These are phyloP conservation scores for Dicaeum eximium DNA, from an alignment of 2,113 vertebrate species.

Conservation along the genomic window DNA sequence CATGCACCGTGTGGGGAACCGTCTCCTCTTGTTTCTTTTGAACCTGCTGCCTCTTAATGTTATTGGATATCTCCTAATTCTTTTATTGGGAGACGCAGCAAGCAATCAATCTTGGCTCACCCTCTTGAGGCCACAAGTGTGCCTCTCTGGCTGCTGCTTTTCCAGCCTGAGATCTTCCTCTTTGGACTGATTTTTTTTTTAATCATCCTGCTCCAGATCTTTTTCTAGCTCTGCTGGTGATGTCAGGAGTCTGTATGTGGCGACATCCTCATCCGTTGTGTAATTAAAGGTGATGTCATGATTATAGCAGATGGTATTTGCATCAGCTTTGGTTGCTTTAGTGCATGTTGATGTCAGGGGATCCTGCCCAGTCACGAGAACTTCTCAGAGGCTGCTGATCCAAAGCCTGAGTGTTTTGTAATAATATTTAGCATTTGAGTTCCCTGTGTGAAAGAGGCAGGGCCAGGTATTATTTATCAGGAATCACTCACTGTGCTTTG, in stretches of 20 bases:
- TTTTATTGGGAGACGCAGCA: conserved; percentile 3
- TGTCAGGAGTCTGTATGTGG: background rate
- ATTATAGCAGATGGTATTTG: background rate
- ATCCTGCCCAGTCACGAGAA: background rate
- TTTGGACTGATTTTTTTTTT: background rate
- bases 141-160: background rate
- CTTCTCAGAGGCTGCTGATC: background rate
- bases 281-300: conserved; percentile 14
- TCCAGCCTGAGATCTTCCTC: background rate
- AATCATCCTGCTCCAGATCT: background rate
- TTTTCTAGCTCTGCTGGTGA: conserved; percentile 1
- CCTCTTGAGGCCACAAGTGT: conserved; percentile 15
- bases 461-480: background rate
- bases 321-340: conserved; percentile 14
- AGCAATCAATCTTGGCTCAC: conserved; percentile 28
- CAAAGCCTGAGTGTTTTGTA: background rate
- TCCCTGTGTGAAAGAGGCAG: background rate
- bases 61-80: conserved; percentile 51
- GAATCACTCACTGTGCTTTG: background rate
- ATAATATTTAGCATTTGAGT: background rate
- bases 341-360: background rate
- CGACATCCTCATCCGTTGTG: background rate
- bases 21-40: conserved; percentile 30
- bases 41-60: conserved; percentile 43
- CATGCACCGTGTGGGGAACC: background rate